Evolutionary conservation across 2,888 invertebrate genomes (phyloP), one percentile per base, ranked within the genome.

Genomic region (Dynastes hyllus): DNA sequence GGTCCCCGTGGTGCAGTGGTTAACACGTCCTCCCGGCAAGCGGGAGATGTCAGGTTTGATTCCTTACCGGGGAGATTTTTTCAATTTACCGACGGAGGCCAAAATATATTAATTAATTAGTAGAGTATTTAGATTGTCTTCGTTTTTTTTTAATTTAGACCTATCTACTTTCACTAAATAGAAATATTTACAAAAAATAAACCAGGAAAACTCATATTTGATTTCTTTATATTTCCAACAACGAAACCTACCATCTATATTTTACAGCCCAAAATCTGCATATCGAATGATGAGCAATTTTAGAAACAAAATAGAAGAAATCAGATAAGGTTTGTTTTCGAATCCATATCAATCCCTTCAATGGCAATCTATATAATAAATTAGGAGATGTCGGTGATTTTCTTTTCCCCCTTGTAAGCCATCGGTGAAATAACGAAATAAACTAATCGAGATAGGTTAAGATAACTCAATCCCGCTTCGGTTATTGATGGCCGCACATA

Each of bases 401-500:
- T 45, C 73, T 75, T 75, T 45, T 61, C 13, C 29, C 45, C 71
- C 37, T 61, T 75, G 55, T 58, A 77, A 67, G 53, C 66, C 55
- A 11, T 77, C 65, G 77, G 61, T 65, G 53, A 66, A 73, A 73
- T 78, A 71, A 73, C 78, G 66, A 78, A 71, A 76, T 70, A 76
- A 79, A 79, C 75, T 75, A 79, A 79, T 79, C 73, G 65, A 67
- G 76, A 71, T 58, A 53, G 53, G 67, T 67, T 67, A 73, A 69
- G 78, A 76, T 79, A 79, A 79, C 79, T 76, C 76, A 69, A 79
- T 70, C 79, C 76, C 55, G 22, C 29, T 22, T 77, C 77, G 50
- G 79, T 76, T 79, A 83, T 83, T 82, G 81, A 83, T 83, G 82
- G 80, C 61, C n/a, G 53, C 76, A 79, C 82, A 82, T 84, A 84